phyloP scores from a whole-genome alignment of 2,797 vertebrate genomes.

The Alauda arvensis region DNA sequence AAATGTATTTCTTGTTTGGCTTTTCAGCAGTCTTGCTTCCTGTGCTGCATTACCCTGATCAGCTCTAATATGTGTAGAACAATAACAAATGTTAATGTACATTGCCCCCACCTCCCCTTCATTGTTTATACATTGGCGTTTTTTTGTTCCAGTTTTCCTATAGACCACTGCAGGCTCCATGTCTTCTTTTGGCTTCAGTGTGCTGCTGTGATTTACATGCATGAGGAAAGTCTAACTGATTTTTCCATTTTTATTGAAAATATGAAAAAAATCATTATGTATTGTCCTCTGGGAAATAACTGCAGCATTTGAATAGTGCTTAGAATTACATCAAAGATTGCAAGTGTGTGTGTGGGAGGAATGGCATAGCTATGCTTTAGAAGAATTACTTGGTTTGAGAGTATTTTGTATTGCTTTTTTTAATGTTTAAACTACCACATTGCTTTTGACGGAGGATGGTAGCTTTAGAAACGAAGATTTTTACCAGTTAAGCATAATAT shows the following conservation, averaged over 20 bases:
- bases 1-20: background rate
- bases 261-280: background rate
- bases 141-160: background rate
- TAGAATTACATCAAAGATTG: slow-evolving; percentile 36
- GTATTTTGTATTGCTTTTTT: slow-evolving; percentile 26
- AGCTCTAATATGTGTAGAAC: background rate
- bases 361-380: slow-evolving; percentile 29
- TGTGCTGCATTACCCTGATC: background rate
- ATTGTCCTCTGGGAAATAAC: slow-evolving; percentile 50
- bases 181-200: background rate
- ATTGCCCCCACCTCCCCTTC: background rate
- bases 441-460: slow-evolving; percentile 16
- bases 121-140: background rate
- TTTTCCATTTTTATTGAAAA: slow-evolving; percentile 54
- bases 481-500: slow-evolving; percentile 23
- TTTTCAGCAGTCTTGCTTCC: background rate
- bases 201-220: slow-evolving; percentile 14
- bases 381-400: slow-evolving; percentile 33
- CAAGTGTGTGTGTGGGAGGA: slow-evolving; percentile 28
- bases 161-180: background rate
- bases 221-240: slow-evolving; percentile 23
- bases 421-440: slow-evolving; percentile 16
- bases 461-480: slow-evolving; percentile 34
- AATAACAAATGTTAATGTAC: background rate
- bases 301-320: slow-evolving; percentile 45